Conservation (phyloP, 2,797 vertebrate species). For the Tauraco hartlaubi region DNA sequence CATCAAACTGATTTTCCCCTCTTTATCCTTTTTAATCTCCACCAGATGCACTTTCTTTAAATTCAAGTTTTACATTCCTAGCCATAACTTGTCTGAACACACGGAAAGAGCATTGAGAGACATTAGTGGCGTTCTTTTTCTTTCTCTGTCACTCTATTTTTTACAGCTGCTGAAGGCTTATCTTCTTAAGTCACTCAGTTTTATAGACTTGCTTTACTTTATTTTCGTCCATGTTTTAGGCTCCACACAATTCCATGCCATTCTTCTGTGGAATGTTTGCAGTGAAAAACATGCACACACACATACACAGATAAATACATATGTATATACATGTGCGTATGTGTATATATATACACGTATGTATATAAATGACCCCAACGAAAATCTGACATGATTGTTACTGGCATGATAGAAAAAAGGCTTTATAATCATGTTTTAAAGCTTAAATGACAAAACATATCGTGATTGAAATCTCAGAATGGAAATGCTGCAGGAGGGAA, state of each 20-base stretch:
- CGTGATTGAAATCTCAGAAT: not conserved
- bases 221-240: slow-evolving; percentile 25
- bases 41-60: slow-evolving; percentile 74
- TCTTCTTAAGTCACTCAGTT: slow-evolving; percentile 26
- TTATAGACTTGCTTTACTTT: slow-evolving; percentile 32
- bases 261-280: not conserved
- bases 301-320: fast-evolving
- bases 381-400: not conserved
- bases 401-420: not conserved
- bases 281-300: not conserved
- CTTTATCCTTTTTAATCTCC: slow-evolving; percentile 76
- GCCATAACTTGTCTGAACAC: slow-evolving; percentile 67
- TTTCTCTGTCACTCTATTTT: slow-evolving; percentile 45
- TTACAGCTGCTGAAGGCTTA: slow-evolving; percentile 36
- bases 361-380: not conserved
- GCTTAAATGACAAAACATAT: not conserved
- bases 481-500: not conserved
- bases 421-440: not conserved
- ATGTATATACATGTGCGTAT: not conserved
- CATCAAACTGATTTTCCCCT: slow-evolving; percentile 60
- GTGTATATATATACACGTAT: not conserved
- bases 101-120: slow-evolving; percentile 48
- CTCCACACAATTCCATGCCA: not conserved
- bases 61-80: slow-evolving; percentile 72
- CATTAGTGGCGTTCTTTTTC: slow-evolving; percentile 39